Evolutionary conservation across 2,113 vertebrate species (phyloP), one percentile per base, ranked within the genome.

Genomic region (Thryonomys swinderianus): DNA sequence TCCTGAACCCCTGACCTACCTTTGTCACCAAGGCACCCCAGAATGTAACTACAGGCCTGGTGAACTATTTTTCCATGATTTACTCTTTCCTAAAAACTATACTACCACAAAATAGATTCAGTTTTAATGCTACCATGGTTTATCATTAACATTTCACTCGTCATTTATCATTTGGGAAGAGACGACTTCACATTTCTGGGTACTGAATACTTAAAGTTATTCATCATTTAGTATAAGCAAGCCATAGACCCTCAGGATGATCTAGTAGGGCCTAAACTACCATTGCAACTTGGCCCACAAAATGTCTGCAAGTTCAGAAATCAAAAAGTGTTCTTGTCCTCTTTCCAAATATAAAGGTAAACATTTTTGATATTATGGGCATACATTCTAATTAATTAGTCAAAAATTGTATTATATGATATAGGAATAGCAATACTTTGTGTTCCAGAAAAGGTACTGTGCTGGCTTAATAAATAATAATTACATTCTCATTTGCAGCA

Each of bases 331-430:
- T 89, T 94, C 71, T 95, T 96, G 79, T 95, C 48, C 42, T 92
- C 53, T 82, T 95, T 97, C 90, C 66, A 92, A 95, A 95, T 90
- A 96, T 74, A 97, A 88, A 93, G 21, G 48, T 76, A 97, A 97
- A 94, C 71, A 96, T 79, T 89, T 48, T 85, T 95, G 48, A 53
- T 85, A 90, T 73, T 92, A 97, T 88, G 53, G 66, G 45, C 18
- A 96, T 92, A 85, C 81, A 96, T 85, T 95, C 87, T 93, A 96
- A 96, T 97, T 97, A 97, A 91, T 96, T 95, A 97, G 86, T 90
- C 93, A 95, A 91, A 95, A 94, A 90, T 90, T 93, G 5, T 53
- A 69, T 79, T 90, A 25, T 74, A 53, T 80, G 85, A 23, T 95
- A 73, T 96, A 95, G 64, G 86, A 97, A 92, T 73, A 96, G 76